Conservation (phyloP, 2,113 vertebrate species). For the Ellobius talpinus region DNA sequence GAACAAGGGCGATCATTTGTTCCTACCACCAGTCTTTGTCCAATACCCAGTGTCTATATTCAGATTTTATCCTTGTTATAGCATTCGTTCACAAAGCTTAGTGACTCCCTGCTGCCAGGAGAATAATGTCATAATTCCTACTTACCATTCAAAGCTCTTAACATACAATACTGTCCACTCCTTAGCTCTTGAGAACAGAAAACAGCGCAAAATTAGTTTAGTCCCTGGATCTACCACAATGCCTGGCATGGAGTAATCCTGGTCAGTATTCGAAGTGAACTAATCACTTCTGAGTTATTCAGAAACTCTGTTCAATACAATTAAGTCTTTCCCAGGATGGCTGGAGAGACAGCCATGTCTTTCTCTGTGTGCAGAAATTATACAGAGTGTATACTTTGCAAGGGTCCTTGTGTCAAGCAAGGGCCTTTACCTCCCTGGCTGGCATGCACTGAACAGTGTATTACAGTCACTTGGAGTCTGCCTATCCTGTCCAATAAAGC, state of each 20-base stretch:
- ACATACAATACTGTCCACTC: neutral
- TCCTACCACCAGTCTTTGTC: neutral
- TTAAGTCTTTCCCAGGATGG: neutral
- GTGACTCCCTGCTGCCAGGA: neutral
- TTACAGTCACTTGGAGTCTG: neutral
- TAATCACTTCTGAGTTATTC: constrained; percentile 11
- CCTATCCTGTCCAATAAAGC: neutral
- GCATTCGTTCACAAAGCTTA: neutral
- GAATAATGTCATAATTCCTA: constrained; percentile 16
- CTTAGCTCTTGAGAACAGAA: neutral
- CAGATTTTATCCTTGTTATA: neutral
- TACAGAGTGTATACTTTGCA: neutral
- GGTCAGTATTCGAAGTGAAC: constrained; percentile 5
- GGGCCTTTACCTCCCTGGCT: neutral
- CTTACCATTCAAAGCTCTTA: neutral
- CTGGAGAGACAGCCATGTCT: neutral
- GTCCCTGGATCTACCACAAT: neutral
- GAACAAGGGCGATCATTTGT: neutral
- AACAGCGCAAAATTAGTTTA: constrained; percentile 10
- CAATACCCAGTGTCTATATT: neutral
- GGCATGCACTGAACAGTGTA: neutral
- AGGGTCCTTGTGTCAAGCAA: neutral
- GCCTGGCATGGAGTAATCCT: neutral
- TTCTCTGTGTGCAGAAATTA: neutral
- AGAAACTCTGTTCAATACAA: neutral